Percentiles rank a stretch among this genome's conserved stretches.
phyloP scores from a whole-genome alignment of 2,113 vertebrate genomes.

The Macaca mulatta region DNA sequence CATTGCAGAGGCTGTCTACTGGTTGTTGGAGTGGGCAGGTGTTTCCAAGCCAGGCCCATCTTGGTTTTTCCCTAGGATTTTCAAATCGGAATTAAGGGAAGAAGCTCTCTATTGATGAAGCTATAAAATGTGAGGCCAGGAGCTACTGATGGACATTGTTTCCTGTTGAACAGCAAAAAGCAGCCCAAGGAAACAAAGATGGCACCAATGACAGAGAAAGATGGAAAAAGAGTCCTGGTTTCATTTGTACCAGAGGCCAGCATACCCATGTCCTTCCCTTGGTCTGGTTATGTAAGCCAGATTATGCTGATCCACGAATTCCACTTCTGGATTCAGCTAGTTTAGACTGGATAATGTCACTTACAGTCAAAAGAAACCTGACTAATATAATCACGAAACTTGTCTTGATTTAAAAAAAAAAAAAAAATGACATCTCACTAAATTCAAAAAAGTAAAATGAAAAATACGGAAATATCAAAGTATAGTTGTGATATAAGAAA shows the following conservation, averaged over 20 bases:
- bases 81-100: not conserved
- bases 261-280: not conserved
- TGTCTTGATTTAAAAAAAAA: not conserved
- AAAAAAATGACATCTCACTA: not conserved
- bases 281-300: not conserved
- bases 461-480: not conserved
- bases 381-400: not conserved
- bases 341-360: not conserved
- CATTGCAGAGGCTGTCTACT: not conserved
- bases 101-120: not conserved
- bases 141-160: not conserved
- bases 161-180: not conserved
- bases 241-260: not conserved
- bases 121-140: not conserved
- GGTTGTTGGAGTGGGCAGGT: not conserved
- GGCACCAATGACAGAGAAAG: not conserved
- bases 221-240: not conserved
- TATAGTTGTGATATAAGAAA: not conserved
- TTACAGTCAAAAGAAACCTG: not conserved
- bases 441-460: conserved; percentile 23
- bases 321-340: not conserved
- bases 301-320: not conserved
- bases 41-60: not conserved
- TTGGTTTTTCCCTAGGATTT: not conserved
- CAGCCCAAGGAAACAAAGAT: not conserved